phyloP scores from a whole-genome alignment of 2,113 vertebrate species.

The Hippocampus abdominalis region DNA sequence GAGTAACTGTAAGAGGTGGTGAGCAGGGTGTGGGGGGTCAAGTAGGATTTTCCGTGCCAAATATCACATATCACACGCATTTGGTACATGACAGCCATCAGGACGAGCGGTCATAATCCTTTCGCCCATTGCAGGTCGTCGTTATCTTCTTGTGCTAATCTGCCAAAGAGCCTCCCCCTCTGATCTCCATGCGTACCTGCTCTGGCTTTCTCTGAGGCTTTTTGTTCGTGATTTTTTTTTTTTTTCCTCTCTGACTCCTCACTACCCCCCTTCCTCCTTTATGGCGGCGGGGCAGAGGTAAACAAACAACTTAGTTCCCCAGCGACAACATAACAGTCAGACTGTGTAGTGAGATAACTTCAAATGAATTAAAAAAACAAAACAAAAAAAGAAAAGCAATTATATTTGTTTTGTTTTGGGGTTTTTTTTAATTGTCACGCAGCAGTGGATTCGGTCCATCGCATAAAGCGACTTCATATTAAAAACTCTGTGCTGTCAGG shows the following conservation, averaged over 20 bases:
- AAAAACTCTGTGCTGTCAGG: slow-evolving; percentile 11
- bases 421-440: neutral
- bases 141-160: slow-evolving; percentile 41
- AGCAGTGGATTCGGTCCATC: slow-evolving; percentile 15
- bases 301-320: slow-evolving; percentile 72
- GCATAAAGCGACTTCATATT: slow-evolving; percentile 11
- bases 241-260: slow-evolving; percentile 30
- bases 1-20: too few relatives aligned
- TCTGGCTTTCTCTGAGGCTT: slow-evolving; percentile 6
- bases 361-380: neutral
- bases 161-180: neutral
- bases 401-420: neutral
- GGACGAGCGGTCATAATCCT: neutral
- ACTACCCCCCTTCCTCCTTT: slow-evolving; percentile 10
- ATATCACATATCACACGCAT: slow-evolving; percentile 25
- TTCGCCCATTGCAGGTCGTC: neutral
- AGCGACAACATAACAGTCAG: neutral
- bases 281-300: slow-evolving; percentile 30
- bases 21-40: too few relatives aligned
- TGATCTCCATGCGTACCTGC: slow-evolving; percentile 37
- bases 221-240: slow-evolving; percentile 31
- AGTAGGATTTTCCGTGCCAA: too few relatives aligned
- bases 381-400: neutral
- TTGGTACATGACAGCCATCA: neutral
- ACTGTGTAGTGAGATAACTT: neutral